Conservation (phyloP, 53 echinoderm and acorn worm genomes). For the Hippasteria phrygiana region DNA sequence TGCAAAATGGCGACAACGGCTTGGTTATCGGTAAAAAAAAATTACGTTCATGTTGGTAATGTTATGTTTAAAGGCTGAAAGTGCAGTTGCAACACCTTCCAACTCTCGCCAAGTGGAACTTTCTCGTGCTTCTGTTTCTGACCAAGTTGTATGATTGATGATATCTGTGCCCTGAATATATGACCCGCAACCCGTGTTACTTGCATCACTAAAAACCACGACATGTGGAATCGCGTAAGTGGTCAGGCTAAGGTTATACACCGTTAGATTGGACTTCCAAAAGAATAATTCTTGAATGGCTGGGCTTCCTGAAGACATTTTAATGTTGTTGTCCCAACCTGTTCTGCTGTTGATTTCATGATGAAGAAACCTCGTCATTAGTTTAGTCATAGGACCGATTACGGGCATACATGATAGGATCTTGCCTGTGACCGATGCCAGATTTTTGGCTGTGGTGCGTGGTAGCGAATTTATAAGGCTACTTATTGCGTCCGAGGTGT, state of each 20-base stretch:
- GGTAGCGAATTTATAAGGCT: neutral
- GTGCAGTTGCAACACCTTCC: neutral
- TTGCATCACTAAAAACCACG: conserved; percentile 35
- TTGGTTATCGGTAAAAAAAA: conserved; percentile 15
- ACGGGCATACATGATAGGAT: neutral
- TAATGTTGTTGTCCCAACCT: conserved; percentile 1
- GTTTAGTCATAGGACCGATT: neutral
- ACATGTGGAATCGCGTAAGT: conserved; percentile 27
- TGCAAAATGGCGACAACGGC: neutral
- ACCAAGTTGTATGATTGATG: neutral
- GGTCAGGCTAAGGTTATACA: neutral
- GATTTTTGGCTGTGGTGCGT: neutral
- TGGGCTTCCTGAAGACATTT: neutral
- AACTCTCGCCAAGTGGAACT: conserved; percentile 54
- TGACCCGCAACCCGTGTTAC: conserved; percentile 32
- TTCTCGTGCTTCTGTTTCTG: neutral
- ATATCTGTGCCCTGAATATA: neutral
- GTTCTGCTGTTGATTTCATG: neutral
- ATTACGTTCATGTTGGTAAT: neutral
- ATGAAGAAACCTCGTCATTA: conserved; percentile 2
- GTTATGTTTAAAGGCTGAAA: neutral
- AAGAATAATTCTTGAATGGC: neutral
- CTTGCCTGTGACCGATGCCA: conserved; percentile 5
- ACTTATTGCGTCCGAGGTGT: neutral
- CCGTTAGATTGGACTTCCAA: conserved; percentile 7